Evolutionary conservation across 2,113 vertebrate species (phyloP).

Genomic region (Platichthys flesus): DNA sequence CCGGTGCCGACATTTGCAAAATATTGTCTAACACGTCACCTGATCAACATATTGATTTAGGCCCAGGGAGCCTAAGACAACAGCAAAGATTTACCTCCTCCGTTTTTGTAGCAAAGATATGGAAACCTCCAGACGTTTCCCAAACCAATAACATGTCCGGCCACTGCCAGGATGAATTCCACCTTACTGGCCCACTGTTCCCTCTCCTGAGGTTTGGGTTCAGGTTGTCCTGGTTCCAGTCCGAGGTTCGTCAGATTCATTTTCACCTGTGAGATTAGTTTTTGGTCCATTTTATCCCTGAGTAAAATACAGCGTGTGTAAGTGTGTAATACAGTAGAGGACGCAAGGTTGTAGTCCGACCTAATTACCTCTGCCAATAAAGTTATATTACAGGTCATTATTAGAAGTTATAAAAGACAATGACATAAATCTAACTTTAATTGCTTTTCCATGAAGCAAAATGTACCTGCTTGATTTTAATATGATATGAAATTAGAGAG

Average conservation of each 20-base stretch:
- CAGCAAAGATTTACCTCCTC: conserved; percentile 75
- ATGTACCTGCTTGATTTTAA: not conserved
- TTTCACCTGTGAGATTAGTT: conserved; percentile 33
- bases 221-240: conserved; percentile 9
- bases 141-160: conserved; percentile 80
- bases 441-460: not conserved
- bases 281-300: conserved; percentile 52
- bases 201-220: conserved; percentile 62
- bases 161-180: conserved; percentile 79
- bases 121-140: conserved; percentile 86
- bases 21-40: no score
- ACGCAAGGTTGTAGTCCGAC: not conserved
- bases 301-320: not conserved
- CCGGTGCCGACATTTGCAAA: no score
- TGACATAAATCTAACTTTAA: no score
- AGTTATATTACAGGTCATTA: not conserved
- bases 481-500: not conserved
- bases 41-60: no score
- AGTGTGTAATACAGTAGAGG: not conserved
- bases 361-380: not conserved
- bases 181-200: conserved; percentile 79
- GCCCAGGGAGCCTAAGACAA: no score
- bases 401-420: no score
- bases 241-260: conserved; percentile 27
- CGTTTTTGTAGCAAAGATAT: conserved; percentile 85